Evolutionary conservation across 2,888 invertebrate genomes (phyloP).

Genomic region (Pristionchus mayeri): DNA sequence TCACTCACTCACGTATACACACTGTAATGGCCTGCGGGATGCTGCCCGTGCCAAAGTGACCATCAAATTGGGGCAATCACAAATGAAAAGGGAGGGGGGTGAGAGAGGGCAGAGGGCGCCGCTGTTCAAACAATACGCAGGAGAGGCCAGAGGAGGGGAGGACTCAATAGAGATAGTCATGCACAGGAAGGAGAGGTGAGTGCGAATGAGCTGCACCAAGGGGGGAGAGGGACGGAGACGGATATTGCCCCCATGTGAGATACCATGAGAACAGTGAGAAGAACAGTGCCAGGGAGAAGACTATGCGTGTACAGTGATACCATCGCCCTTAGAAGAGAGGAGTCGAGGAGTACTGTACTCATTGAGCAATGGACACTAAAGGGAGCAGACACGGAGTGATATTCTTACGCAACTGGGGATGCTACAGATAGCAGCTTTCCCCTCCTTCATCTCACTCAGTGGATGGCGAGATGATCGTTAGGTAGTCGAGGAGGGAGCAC

Average conservation of each 20-base stretch:
- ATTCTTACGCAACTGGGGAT: neutral
- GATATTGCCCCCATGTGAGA: neutral
- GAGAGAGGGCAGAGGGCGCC: conserved; percentile 15
- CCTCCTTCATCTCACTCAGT: neutral
- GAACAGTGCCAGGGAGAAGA: neutral
- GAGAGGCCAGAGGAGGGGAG: conserved; percentile 3
- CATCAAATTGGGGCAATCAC: conserved; percentile 42
- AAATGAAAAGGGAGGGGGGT: neutral
- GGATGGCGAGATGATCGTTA: conserved; percentile 20
- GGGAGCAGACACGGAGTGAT: neutral
- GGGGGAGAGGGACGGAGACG: neutral
- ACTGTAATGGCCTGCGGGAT: conserved; percentile 16
- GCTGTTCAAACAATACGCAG: conserved; percentile 47
- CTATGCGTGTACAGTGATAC: neutral
- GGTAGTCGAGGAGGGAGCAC: conserved; percentile 2
- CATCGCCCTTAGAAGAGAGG: neutral
- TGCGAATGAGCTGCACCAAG: too few relatives aligned
- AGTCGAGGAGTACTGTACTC: neutral
- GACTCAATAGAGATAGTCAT: neutral
- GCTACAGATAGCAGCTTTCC: neutral
- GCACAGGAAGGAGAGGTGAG: neutral
- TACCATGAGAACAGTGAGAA: neutral
- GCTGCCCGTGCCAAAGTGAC: conserved; percentile 27
- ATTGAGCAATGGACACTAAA: neutral
- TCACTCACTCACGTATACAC: neutral